These are phyloP conservation scores for Cephus pygmeus DNA, from an alignment of 2,888 invertebrate genomes.

Conservation along the genomic window DNA sequence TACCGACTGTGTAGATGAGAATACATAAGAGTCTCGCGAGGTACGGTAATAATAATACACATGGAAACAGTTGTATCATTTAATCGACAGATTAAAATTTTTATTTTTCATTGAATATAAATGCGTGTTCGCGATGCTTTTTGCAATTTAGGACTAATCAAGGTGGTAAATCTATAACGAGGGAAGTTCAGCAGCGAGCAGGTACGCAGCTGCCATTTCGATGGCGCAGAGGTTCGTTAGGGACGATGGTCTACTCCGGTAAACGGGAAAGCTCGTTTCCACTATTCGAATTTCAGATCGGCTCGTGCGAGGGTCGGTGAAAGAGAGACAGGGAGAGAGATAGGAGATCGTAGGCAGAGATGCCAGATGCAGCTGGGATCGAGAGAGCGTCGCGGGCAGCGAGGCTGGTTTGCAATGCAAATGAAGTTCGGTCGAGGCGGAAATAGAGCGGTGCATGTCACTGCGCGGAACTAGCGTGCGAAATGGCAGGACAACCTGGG, in stretches of 20 bases:
- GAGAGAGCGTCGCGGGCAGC: conserved; percentile 1
- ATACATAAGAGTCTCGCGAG: not conserved
- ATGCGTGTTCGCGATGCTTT: not conserved
- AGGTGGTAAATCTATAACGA: not conserved
- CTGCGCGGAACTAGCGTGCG: not conserved
- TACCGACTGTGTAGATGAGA: not conserved
- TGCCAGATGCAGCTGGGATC: not conserved
- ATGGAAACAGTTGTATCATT: not conserved
- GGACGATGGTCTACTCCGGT: not conserved
- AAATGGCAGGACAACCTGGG: not conserved
- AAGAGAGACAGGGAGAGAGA: not conserved
- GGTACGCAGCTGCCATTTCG: not conserved
- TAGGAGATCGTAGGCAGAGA: not conserved
- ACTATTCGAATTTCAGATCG: conserved; percentile 36
- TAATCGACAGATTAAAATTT: not conserved
- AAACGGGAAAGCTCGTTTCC: conserved; percentile 20
- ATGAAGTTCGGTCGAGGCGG: not conserved
- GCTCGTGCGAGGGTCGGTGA: conserved; percentile 7
- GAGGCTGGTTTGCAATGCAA: not conserved
- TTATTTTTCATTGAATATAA: not conserved
- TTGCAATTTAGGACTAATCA: not conserved
- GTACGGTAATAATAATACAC: not conserved
- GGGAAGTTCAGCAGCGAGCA: not conserved
- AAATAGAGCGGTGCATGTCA: not conserved
- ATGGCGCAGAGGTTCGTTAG: conserved; percentile 5